Evolutionary conservation across 2,888 invertebrate genomes (phyloP).

Genomic region (Dorcus hopei): DNA sequence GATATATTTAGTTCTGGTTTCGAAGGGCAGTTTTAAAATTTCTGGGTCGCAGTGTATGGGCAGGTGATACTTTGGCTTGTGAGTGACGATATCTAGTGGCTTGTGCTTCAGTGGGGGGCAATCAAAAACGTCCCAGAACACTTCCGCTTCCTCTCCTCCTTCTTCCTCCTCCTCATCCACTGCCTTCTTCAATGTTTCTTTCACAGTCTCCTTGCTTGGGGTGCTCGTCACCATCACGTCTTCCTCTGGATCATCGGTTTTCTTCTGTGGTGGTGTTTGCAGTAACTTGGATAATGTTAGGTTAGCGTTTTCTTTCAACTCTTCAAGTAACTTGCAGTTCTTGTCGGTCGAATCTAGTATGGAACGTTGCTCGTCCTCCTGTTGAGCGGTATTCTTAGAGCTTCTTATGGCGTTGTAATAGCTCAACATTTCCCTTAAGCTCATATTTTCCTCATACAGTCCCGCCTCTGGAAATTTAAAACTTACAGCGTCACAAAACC

Average conservation of each 20-base stretch:
- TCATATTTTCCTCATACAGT: slow-evolving; percentile 23
- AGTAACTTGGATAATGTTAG: neutral
- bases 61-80: slow-evolving; percentile 15
- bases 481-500: neutral
- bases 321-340: slow-evolving; percentile 2
- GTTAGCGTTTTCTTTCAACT: neutral
- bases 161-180: neutral
- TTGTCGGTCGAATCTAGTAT: no score
- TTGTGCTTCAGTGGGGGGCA: slow-evolving; percentile 15
- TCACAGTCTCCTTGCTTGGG: neutral
- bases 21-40: slow-evolving; percentile 10
- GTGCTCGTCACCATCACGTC: neutral
- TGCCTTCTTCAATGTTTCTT: neutral
- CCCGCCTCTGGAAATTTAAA: slow-evolving; percentile 20
- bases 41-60: slow-evolving; percentile 20
- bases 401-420: slow-evolving; percentile 23
- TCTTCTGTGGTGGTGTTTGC: neutral
- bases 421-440: slow-evolving; percentile 18
- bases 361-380: slow-evolving; percentile 21
- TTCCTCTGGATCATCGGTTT: neutral
- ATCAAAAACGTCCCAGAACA: slow-evolving; percentile 17
- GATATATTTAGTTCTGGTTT: slow-evolving; percentile 16
- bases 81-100: slow-evolving; percentile 12
- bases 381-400: slow-evolving; percentile 22
- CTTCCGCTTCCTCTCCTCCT: neutral